Evolutionary conservation across 2,797 vertebrate species (phyloP).

Genomic region (Potorous gilbertii): DNA sequence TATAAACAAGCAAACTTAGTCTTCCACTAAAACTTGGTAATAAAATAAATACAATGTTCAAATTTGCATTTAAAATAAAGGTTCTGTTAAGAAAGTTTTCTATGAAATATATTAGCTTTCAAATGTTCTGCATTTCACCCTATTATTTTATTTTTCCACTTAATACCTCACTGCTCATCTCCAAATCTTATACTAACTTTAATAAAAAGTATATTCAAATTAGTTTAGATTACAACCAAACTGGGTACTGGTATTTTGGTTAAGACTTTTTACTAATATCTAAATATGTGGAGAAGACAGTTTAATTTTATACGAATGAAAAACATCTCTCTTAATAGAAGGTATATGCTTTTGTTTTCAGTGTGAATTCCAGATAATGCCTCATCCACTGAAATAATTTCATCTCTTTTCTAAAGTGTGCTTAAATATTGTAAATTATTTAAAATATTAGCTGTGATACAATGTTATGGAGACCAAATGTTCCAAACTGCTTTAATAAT

Average conservation of each 20-base stretch:
- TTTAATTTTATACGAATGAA: not conserved
- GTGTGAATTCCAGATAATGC: slow-evolving; percentile 8
- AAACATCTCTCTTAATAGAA: slow-evolving; percentile 7
- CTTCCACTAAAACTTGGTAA: slow-evolving; percentile 10
- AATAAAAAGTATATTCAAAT: slow-evolving; percentile 30
- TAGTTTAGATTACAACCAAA: slow-evolving; percentile 33
- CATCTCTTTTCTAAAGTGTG: not conserved
- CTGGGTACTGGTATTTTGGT: not conserved
- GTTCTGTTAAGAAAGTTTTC: slow-evolving; percentile 21
- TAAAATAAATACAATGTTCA: not conserved
- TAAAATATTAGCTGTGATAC: not conserved
- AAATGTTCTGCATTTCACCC: slow-evolving; percentile 20
- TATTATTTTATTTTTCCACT: slow-evolving; percentile 19
- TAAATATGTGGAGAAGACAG: not conserved
- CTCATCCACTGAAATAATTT: slow-evolving; percentile 13
- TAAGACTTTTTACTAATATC: not conserved
- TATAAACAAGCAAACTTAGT: slow-evolving; percentile 35
- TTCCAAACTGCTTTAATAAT: slow-evolving; percentile 2
- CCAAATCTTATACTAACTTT: slow-evolving; percentile 37
- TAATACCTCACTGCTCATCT: not conserved
- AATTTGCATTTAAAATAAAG: slow-evolving; percentile 26
- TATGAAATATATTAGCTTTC: slow-evolving; percentile 10
- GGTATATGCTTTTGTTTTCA: slow-evolving; percentile 19
- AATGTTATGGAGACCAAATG: not conserved
- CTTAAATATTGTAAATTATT: not conserved